Evolutionary conservation across 2,797 vertebrate genomes (phyloP).

Genomic region (Pogoniulus pusillus): DNA sequence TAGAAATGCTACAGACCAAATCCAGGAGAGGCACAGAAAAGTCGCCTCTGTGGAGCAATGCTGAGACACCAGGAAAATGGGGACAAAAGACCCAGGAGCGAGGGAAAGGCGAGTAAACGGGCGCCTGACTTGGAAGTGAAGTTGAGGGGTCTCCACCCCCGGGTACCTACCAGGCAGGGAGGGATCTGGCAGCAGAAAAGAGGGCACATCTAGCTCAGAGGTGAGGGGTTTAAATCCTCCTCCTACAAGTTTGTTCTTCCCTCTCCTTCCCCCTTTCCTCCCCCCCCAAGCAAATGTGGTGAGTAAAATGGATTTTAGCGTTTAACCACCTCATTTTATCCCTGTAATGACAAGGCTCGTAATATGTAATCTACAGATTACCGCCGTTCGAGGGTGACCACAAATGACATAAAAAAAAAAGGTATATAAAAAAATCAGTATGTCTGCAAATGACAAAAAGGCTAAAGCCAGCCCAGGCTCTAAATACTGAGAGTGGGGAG

Average conservation of each 20-base stretch:
- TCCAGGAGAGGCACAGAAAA: constrained; percentile 28
- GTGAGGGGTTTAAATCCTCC: background rate
- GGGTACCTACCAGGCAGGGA: background rate
- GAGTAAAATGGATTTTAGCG: constrained; percentile 65
- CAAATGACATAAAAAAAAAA: background rate
- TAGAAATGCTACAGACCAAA: constrained; percentile 25
- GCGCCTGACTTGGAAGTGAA: constrained; percentile 1
- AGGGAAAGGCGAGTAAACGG: background rate
- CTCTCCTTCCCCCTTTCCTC: background rate
- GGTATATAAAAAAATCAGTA: background rate
- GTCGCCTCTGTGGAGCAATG: constrained; percentile 35
- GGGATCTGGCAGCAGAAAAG: background rate
- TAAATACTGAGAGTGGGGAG: background rate
- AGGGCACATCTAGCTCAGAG: background rate
- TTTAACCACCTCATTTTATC: constrained; percentile 62
- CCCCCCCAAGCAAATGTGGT: constrained; percentile 39
- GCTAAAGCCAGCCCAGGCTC: background rate
- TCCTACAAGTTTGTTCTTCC: background rate
- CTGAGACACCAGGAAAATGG: constrained; percentile 33
- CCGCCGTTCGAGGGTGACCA: constrained; percentile 52
- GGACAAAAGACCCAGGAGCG: constrained; percentile 34
- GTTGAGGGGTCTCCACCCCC: background rate
- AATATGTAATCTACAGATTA: constrained; percentile 66
- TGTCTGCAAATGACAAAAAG: constrained; percentile 31
- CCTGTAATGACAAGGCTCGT: constrained; percentile 59